Base-by-base conservation (phyloP, 2,888 invertebrate species). In the Phania funesta region DNA sequence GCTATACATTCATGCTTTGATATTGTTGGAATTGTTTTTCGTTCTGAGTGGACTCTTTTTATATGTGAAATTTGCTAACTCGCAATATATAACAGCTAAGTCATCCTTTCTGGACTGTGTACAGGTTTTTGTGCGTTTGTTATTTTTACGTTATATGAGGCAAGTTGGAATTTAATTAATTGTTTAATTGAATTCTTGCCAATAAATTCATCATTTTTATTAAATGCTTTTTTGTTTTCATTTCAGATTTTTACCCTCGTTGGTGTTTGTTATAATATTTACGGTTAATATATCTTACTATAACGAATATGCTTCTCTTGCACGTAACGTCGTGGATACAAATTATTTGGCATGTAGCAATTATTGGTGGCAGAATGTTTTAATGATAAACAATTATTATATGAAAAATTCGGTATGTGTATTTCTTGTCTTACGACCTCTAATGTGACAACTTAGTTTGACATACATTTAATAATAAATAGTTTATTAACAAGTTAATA, bases 351-450 rank as follows among this genome's bases (percentile, higher is more conserved):
- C 22, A 1, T 62, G 76, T 18, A 60, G 68, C 2, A 4, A 68
- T 22, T 13, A 3, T n/a, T 77, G 76, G 76, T 70, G 67, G 67
- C 41, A 46, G 54, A 77, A 77, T 38, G 7, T 77, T 44, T 46
- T 77, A 9, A 77, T 77, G 76, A 54, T 77, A 16, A 70, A 70
- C 62, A 77, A 77, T 26, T 70, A n/a, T 35, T 52, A 32, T n/a
- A 44, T 70, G 16, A 35, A 62, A 38, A 64, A 3, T 18, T 62
- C 70, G 20, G 70, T 78, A 70, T 35, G 70, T 56, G n/a, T n/a
- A n/a, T n/a, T 52, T 44, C 8, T 26, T 67, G 50, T 1, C 3
- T 44, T 44, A 18, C 16, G 8, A 18, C 0, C 16, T 29, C 7
- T 6, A 7, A 29, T 6, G 29, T 29, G 5, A 29, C 29, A 7